A percentile compares a stretch with the other conserved stretches of the same genome.
phyloP scores from a whole-genome alignment of 2,797 vertebrate genomes.

The Neoniphon sammara region DNA sequence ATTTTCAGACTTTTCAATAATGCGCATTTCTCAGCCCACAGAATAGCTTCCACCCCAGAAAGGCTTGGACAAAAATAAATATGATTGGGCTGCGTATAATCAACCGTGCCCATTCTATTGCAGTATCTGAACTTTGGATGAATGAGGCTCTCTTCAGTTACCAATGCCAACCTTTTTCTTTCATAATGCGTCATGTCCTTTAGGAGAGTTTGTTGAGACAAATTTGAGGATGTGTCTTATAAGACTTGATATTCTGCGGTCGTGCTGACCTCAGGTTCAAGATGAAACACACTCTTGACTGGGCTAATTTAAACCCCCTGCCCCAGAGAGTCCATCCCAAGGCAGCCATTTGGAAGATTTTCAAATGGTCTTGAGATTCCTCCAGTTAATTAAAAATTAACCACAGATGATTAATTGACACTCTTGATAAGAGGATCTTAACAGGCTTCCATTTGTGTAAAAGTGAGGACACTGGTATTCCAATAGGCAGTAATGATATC shows the following conservation, averaged over 20 bases:
- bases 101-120: slow-evolving; percentile 10
- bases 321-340: slow-evolving; percentile 67
- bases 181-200: slow-evolving; percentile 41
- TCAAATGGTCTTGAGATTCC: slow-evolving; percentile 69
- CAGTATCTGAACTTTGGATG: slow-evolving; percentile 4
- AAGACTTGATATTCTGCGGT: slow-evolving; percentile 45
- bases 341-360: slow-evolving; percentile 74
- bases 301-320: slow-evolving; percentile 58
- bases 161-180: slow-evolving; percentile 28
- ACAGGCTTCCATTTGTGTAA: slow-evolving; percentile 53
- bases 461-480: slow-evolving; percentile 27
- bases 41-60: slow-evolving; percentile 1
- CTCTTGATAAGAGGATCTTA: slow-evolving; percentile 59
- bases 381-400: slow-evolving; percentile 78
- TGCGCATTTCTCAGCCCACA: not conserved
- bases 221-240: slow-evolving; percentile 36
- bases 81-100: slow-evolving; percentile 9
- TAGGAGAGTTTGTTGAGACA: slow-evolving; percentile 35
- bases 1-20: slow-evolving; percentile 6
- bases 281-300: slow-evolving; percentile 61
- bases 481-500: slow-evolving; percentile 49
- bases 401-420: slow-evolving; percentile 76
- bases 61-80: slow-evolving; percentile 14
- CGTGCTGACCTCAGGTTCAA: slow-evolving; percentile 69
- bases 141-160: slow-evolving; percentile 37